Evolutionary conservation across 2,888 invertebrate species (phyloP), one percentile per base, ranked within the genome.

Genomic region (Ornithoptera alexandrae): DNA sequence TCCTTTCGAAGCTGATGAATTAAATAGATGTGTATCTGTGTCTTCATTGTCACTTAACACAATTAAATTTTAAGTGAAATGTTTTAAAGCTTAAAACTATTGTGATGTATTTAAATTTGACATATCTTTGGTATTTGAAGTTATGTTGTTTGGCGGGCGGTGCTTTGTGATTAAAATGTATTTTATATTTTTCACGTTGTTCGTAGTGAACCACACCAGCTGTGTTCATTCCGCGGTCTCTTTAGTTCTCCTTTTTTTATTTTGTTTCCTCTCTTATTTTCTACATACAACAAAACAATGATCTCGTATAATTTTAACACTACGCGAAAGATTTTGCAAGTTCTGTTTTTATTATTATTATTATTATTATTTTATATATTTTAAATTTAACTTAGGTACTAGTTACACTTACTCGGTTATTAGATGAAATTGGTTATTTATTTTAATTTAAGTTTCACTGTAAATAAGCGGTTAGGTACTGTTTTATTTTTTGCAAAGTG

Each of bases 371-470:
- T 75, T 72, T 74, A 30, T 75, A 73, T 72, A 74, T 73, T 73
- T 72, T 77, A 74, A 73, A 70, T 59, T 59, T 72, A 75, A 76
- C 74, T 74, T 76, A 74, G 73, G 65, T 75, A 20, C 68, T 76
- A 77, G 72, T 73, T 62, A 63, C 68, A 79, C 80, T 79, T 84
- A 84, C 81, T 85, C 81, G 82, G 81, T 87, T 87, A 81, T 81
- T 86, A 88, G 86, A 83, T 78, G 81, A 87, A 90, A 86, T 89
- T 85, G 85, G 83, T 90, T 90, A 90, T 90, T 90, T 91, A 90
- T 90, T 90, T 87, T 84, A 84, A 74, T 68, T 73, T 82, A 76
- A 72, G 72, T 71, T 73, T 64, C 72, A 69, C 72, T 90, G 89
- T 90, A 90, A 82, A 90, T 90, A 90, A 68, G 69, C 68, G 77